phyloP scores from a whole-genome alignment of 2,797 vertebrate genomes.

The Arrhamphus sclerolepis region DNA sequence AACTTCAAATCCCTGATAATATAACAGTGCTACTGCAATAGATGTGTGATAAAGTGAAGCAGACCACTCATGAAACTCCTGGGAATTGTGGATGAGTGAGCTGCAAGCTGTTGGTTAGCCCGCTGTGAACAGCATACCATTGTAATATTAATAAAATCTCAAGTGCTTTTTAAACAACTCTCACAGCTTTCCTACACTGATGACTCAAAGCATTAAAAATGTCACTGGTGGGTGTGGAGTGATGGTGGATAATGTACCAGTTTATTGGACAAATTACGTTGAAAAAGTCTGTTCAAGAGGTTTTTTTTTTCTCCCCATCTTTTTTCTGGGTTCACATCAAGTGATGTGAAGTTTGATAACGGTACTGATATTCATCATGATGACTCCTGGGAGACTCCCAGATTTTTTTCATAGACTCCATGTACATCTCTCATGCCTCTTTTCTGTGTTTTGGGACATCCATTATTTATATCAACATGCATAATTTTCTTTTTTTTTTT shows the following conservation, averaged over 20 bases:
- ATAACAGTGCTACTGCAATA: slow-evolving; percentile 21
- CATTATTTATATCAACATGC: slow-evolving; percentile 6
- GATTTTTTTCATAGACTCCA: not conserved
- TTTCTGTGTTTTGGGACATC: slow-evolving; percentile 2
- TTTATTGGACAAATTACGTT: not conserved
- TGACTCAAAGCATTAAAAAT: slow-evolving; percentile 43
- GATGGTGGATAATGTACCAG: slow-evolving; percentile 15
- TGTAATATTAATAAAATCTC: slow-evolving; percentile 45
- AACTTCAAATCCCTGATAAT: slow-evolving; percentile 40
- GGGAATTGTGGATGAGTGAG: slow-evolving; percentile 30
- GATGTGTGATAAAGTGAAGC: slow-evolving; percentile 30
- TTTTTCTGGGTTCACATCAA: not conserved
- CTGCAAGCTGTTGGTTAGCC: slow-evolving; percentile 22
- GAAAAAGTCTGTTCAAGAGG: slow-evolving; percentile 26
- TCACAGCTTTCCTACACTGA: slow-evolving; percentile 21
- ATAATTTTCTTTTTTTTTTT: not conserved
- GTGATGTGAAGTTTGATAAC: too few species aligned
- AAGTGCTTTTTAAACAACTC: slow-evolving; percentile 43
- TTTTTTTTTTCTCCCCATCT: slow-evolving; percentile 9
- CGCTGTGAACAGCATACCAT: slow-evolving; percentile 14
- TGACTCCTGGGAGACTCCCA: not conserved
- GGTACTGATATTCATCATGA: too few species aligned
- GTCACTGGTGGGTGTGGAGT: slow-evolving; percentile 28
- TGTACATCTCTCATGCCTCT: not conserved
- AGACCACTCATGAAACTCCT: slow-evolving; percentile 28